Conservation (phyloP, 2,113 vertebrate genomes). For the Rhabdomys dilectus region DNA sequence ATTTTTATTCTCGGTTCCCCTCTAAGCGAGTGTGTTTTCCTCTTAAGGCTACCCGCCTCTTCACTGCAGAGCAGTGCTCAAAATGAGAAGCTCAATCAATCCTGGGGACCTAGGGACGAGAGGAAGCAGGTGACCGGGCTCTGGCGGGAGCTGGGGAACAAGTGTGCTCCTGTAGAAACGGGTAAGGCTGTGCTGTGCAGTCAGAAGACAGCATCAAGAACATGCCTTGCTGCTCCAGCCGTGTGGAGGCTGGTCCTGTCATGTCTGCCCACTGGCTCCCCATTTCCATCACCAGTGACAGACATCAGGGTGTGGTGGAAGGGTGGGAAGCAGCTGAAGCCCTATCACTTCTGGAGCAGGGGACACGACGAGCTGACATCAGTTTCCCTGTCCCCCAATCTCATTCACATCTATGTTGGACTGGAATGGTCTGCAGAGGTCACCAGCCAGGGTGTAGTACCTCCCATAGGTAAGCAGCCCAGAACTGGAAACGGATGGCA, state of each 20-base stretch:
- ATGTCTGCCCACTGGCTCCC: neutral
- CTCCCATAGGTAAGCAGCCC: neutral
- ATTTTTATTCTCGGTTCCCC: too few species aligned
- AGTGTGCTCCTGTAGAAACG: neutral
- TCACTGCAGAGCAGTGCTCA: too few species aligned
- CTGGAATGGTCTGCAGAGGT: neutral
- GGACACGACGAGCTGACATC: too few species aligned
- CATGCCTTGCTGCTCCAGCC: neutral
- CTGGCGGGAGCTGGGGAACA: neutral
- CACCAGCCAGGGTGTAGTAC: neutral
- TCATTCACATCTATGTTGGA: neutral
- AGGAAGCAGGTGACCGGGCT: neutral
- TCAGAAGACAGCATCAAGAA: neutral
- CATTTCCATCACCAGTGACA: neutral
- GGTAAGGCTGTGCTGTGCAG: too few species aligned
- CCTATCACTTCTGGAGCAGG: neutral
- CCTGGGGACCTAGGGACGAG: too few species aligned
- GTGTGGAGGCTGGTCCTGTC: neutral
- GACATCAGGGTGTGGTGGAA: neutral
- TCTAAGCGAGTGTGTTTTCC: neutral
- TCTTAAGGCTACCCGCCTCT: too few species aligned
- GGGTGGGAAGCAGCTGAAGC: neutral
- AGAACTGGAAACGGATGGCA: neutral
- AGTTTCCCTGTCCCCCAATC: neutral
- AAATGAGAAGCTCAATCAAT: accelerated